These are phyloP conservation scores for Papilio machaon DNA, from an alignment of 1,140 invertebrate genomes.

Conservation along the genomic window DNA sequence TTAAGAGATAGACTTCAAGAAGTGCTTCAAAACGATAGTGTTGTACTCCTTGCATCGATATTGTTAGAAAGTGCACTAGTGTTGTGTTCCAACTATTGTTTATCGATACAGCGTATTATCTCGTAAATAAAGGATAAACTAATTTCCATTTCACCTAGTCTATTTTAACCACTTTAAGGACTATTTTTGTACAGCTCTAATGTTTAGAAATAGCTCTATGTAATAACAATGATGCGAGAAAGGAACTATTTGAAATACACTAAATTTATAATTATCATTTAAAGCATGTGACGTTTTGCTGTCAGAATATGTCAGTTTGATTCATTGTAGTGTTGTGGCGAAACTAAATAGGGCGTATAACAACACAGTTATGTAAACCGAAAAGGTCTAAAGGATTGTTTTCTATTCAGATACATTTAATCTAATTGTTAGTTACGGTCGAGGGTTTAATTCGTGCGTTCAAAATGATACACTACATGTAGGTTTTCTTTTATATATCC, in stretches of 20 bases:
- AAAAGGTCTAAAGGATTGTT: neutral
- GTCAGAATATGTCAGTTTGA: neutral
- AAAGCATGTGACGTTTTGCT: neutral
- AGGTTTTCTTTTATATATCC: neutral
- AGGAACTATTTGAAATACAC: too few species aligned
- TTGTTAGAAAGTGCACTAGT: neutral
- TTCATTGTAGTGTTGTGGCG: neutral
- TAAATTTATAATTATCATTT: too few species aligned
- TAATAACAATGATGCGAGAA: neutral
- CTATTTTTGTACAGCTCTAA: too few species aligned
- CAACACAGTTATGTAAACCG: neutral
- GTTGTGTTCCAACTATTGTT: neutral
- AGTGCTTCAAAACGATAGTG: constrained; percentile 14
- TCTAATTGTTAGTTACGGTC: constrained; percentile 4
- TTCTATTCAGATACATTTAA: constrained; percentile 13
- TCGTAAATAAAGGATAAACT: neutral
- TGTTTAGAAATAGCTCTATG: too few species aligned
- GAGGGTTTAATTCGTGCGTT: neutral
- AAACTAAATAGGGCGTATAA: neutral
- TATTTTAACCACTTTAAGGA: too few species aligned
- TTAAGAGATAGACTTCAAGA: constrained; percentile 20
- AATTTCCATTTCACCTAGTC: too few species aligned
- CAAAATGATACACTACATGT: neutral
- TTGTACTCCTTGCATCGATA: neutral
- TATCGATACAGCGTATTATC: neutral